A percentile compares a stretch with the other conserved stretches of the same genome.
phyloP scores from a whole-genome alignment of 64 coral and sea anemone species.

The Pocillopora damicornis region DNA sequence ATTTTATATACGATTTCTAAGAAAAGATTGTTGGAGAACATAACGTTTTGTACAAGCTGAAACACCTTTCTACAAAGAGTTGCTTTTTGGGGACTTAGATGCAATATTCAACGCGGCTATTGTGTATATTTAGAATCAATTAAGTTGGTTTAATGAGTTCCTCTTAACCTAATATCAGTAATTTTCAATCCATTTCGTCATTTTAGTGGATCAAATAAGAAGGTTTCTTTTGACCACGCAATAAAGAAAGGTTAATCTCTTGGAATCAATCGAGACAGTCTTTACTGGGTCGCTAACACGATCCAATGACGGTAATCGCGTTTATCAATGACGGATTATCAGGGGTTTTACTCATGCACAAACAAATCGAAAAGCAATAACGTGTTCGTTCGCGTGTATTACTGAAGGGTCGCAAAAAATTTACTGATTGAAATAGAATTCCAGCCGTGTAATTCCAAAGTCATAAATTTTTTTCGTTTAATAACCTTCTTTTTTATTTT shows the following conservation, averaged over 20 bases:
- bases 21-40: background rate
- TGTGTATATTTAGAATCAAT: constrained; percentile 66
- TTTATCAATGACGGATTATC: constrained; percentile 15
- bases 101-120: constrained; percentile 13
- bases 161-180: constrained; percentile 53
- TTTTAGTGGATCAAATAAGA: constrained; percentile 61
- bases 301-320: constrained; percentile 21
- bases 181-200: constrained; percentile 74
- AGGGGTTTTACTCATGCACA: constrained; percentile 19
- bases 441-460: background rate
- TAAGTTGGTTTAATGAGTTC: constrained; percentile 65
- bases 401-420: background rate
- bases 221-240: constrained; percentile 20
- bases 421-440: background rate
- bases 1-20: background rate
- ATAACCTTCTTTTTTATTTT: background rate
- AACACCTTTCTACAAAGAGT: background rate
- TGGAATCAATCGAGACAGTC: background rate
- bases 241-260: constrained; percentile 33
- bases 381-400: background rate
- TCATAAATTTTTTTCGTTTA: background rate
- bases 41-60: background rate
- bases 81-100: constrained; percentile 9
- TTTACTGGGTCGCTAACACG: constrained; percentile 26
- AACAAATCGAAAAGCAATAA: constrained; percentile 33